Conservation (phyloP, 2,113 vertebrate species). For the Tonatia bakeri region DNA sequence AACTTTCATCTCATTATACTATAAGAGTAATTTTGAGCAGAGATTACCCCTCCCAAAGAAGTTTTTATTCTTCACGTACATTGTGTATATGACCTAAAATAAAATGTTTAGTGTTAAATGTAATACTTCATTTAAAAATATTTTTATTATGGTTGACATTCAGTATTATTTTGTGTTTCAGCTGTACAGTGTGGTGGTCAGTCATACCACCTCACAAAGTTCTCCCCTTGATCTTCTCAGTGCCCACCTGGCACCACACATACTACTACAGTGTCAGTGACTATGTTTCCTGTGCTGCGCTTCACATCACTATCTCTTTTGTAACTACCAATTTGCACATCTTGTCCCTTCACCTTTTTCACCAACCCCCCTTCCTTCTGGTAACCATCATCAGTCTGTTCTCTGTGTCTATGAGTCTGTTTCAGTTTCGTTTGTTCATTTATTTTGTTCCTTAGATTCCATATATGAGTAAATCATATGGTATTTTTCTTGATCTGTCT, state of each 20-base stretch:
- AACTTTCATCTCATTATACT: not conserved
- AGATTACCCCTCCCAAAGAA: not conserved
- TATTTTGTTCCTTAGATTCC: not conserved
- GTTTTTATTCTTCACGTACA: conserved; percentile 14
- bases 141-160: not conserved
- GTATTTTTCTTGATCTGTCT: not conserved
- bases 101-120: not conserved
- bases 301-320: not conserved
- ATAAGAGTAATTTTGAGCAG: not conserved
- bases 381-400: not conserved
- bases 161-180: not conserved
- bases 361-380: not conserved
- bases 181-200: not conserved
- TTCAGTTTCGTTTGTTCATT: not conserved
- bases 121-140: not conserved
- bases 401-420: not conserved
- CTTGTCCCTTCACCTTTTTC: not conserved
- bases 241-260: not conserved
- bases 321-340: not conserved
- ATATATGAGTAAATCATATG: not conserved
- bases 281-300: not conserved
- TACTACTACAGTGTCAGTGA: not conserved
- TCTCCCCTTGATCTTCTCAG: not conserved
- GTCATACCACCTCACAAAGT: not conserved
- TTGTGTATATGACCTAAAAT: not conserved